A percentile compares a stretch with the other conserved stretches of the same genome.
These are phyloP conservation scores for Odontophorus gujanensis DNA, from an alignment of 2,113 vertebrate genomes.

Conservation along the genomic window DNA sequence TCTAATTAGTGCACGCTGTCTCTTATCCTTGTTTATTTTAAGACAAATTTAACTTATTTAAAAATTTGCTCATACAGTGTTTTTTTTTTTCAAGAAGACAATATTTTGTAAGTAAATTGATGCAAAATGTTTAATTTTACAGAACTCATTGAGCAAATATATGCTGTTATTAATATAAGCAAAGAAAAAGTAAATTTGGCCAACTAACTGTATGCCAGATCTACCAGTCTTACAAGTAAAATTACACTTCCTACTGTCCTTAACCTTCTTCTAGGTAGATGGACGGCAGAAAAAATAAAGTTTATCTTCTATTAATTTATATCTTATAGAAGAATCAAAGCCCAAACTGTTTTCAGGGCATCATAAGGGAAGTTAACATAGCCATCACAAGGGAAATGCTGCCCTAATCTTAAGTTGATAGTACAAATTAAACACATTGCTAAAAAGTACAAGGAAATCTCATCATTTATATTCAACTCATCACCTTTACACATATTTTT, in stretches of 20 bases:
- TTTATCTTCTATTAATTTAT: neutral
- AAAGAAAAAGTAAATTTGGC: neutral
- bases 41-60: neutral
- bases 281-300: neutral
- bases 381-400: neutral
- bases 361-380: neutral
- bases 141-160: neutral
- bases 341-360: neutral
- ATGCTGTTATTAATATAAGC: neutral
- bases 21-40: neutral
- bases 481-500: constrained; percentile 63
- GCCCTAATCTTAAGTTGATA: neutral
- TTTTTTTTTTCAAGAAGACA: neutral
- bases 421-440: neutral
- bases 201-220: neutral
- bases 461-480: constrained; percentile 46
- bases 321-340: neutral
- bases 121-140: neutral
- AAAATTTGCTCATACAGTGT: neutral
- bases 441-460: constrained; percentile 42
- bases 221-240: neutral
- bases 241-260: neutral
- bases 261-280: neutral
- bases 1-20: neutral
- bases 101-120: neutral